Percentiles rank a stretch among this genome's conserved stretches.
phyloP scores from a whole-genome alignment of 2,888 invertebrate genomes.

The Tiliacea citrago region DNA sequence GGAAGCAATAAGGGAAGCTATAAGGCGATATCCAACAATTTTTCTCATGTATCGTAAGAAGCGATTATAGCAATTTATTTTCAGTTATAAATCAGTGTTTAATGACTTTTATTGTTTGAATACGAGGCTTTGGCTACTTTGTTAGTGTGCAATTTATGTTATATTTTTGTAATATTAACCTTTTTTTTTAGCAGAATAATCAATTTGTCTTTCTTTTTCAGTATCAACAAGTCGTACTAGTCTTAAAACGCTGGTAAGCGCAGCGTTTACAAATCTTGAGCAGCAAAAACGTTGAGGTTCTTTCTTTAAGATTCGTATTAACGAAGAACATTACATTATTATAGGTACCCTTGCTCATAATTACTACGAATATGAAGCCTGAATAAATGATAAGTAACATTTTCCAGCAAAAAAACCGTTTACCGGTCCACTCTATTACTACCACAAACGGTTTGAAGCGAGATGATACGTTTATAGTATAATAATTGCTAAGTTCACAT shows the following conservation, averaged over 20 bases:
- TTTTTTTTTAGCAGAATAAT: too few species aligned
- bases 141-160: too few species aligned
- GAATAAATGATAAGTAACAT: neutral
- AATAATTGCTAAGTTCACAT: slow-evolving; percentile 35
- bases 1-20: slow-evolving; percentile 21
- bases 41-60: slow-evolving; percentile 8
- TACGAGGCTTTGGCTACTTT: too few species aligned
- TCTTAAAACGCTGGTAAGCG: neutral
- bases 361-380: neutral
- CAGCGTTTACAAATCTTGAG: neutral
- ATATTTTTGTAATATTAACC: too few species aligned
- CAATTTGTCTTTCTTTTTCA: too few species aligned
- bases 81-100: neutral
- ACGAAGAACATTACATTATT: neutral
- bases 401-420: neutral
- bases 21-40: neutral
- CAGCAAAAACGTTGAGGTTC: too few species aligned
- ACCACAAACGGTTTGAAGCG: neutral
- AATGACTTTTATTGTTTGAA: neutral
- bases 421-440: neutral
- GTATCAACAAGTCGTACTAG: too few species aligned
- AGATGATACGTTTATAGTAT: slow-evolving; percentile 14
- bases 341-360: neutral
- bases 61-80: slow-evolving; percentile 1
- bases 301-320: too few species aligned